Conservation (phyloP, 2,888 invertebrate species). For the Megastigmus dorsalis region DNA sequence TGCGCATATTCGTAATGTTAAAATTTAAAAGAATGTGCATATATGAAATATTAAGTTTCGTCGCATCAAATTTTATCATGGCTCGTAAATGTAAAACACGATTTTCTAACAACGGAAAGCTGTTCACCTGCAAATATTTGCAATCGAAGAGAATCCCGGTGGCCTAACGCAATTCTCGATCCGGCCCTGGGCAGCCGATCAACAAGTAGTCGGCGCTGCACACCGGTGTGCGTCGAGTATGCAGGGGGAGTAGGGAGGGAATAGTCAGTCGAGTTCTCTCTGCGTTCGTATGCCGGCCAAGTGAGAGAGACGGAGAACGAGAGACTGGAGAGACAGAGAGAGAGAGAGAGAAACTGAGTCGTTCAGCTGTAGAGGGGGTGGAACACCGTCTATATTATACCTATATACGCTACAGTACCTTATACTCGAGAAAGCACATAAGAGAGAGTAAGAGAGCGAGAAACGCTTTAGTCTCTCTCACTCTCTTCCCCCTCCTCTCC, state of each 20-base stretch:
- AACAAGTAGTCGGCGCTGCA: slow-evolving; percentile 43
- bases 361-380: background rate
- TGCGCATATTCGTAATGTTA: too few species aligned
- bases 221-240: background rate
- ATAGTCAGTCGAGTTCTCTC: background rate
- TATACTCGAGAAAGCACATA: too few species aligned
- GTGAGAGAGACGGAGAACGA: slow-evolving; percentile 37
- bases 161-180: background rate
- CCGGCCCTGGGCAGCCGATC: slow-evolving; percentile 35
- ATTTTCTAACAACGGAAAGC: background rate
- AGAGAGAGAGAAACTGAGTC: background rate
- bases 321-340: slow-evolving; percentile 16
- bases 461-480: slow-evolving; percentile 33
- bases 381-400: too few species aligned
- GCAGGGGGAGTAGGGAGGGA: background rate
- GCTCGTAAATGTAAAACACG: background rate
- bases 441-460: slow-evolving; percentile 7
- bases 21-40: too few species aligned
- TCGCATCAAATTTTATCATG: too few species aligned
- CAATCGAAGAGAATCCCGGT: background rate
- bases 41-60: too few species aligned
- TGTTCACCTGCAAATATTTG: background rate
- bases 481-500: slow-evolving; percentile 27
- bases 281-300: too few species aligned
- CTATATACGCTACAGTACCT: too few species aligned